Evolutionary conservation across 2,797 vertebrate genomes (phyloP).

Genomic region (Hydrophis major): DNA sequence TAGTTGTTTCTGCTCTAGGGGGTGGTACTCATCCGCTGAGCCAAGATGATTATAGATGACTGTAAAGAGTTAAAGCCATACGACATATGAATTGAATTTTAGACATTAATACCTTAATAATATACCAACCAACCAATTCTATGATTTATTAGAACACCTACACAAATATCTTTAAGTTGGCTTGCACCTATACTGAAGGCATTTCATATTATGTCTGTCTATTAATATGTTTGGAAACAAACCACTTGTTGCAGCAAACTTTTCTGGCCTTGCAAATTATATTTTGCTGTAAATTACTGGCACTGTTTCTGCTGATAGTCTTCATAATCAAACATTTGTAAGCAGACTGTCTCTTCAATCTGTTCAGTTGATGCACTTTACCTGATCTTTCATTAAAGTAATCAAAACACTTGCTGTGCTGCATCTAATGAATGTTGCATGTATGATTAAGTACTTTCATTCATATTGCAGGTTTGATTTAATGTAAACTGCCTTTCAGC

Average conservation of each 20-base stretch:
- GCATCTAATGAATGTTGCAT: slow-evolving; percentile 82
- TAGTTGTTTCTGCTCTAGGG: too few species aligned
- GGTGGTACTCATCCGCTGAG: too few species aligned
- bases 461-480: slow-evolving; percentile 83
- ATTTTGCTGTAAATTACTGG: slow-evolving; percentile 78
- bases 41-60: neutral
- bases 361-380: slow-evolving; percentile 81
- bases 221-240: slow-evolving; percentile 59
- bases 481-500: slow-evolving; percentile 84
- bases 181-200: slow-evolving; percentile 54
- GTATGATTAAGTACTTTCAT: slow-evolving; percentile 84
- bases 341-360: slow-evolving; percentile 80
- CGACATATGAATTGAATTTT: neutral
- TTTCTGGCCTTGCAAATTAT: slow-evolving; percentile 64
- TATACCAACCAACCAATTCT: neutral
- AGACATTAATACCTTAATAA: neutral
- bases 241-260: slow-evolving; percentile 47
- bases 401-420: slow-evolving; percentile 80
- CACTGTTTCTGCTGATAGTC: slow-evolving; percentile 80
- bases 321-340: slow-evolving; percentile 81
- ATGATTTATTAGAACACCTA: neutral
- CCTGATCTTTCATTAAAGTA: slow-evolving; percentile 84
- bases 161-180: slow-evolving; percentile 33
- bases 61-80: neutral
- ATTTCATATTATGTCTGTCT: slow-evolving; percentile 58